phyloP scores from a whole-genome alignment of 1,140 invertebrate species.

The Sitobion miscanthi region DNA sequence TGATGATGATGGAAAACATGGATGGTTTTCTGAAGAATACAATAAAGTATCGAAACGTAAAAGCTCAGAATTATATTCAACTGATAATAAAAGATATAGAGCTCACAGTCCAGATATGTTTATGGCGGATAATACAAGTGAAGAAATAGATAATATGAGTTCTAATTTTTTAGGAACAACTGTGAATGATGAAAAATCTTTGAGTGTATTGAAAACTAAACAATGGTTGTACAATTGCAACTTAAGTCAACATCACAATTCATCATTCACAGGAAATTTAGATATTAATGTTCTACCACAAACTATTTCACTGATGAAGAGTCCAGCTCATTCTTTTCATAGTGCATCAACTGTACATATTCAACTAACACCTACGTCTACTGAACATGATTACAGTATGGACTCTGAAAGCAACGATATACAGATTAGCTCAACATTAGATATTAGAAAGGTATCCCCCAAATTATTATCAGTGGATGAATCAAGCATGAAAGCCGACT shows the following conservation, averaged over 20 bases:
- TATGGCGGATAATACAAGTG: background rate
- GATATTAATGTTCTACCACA: background rate
- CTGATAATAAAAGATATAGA: slow-evolving; percentile 28
- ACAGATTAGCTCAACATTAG: background rate
- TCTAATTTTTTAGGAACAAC: slow-evolving; percentile 39
- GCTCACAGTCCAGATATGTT: slow-evolving; percentile 50
- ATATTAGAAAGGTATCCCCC: background rate
- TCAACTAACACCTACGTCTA: background rate
- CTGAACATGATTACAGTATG: background rate
- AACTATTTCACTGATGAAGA: background rate
- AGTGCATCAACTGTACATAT: slow-evolving; percentile 33
- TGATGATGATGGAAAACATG: slow-evolving; percentile 25
- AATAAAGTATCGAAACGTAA: slow-evolving; percentile 31
- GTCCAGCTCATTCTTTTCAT: slow-evolving; percentile 44
- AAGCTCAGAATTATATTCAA: background rate
- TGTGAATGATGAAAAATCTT: slow-evolving; percentile 40
- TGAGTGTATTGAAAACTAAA: slow-evolving; percentile 22
- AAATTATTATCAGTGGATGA: background rate
- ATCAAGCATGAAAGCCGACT: background rate
- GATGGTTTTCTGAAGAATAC: background rate
- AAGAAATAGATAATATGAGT: background rate
- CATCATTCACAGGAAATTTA: slow-evolving; percentile 31
- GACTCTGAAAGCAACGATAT: background rate
- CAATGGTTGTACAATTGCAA: slow-evolving; percentile 27
- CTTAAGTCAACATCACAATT: background rate